Percentiles rank a stretch among this genome's conserved stretches.
These are phyloP conservation scores for Eulacestoma nigropectus DNA, from an alignment of 2,113 vertebrate genomes.

Conservation along the genomic window DNA sequence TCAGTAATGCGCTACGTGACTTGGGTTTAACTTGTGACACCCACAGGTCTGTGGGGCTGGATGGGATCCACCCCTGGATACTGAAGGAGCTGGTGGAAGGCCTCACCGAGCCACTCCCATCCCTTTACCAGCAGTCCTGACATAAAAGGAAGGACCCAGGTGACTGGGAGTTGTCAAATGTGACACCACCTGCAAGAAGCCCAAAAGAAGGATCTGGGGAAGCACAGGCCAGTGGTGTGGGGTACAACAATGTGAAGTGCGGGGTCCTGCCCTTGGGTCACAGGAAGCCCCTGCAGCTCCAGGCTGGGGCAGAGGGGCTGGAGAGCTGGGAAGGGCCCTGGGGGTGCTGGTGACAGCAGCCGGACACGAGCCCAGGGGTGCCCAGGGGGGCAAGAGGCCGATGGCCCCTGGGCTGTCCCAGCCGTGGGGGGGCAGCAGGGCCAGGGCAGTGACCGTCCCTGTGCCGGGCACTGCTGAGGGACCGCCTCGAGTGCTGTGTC, in stretches of 20 bases:
- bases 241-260: rapidly evolving
- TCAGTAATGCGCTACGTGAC: background rate
- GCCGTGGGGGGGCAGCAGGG: background rate
- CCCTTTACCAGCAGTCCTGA: background rate
- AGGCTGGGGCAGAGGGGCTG: background rate
- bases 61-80: background rate
- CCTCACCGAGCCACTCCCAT: background rate
- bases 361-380: background rate
- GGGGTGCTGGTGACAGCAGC: background rate
- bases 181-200: background rate
- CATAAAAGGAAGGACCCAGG: background rate
- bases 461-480: background rate
- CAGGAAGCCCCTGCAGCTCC: background rate
- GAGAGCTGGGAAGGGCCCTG: background rate
- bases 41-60: background rate
- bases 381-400: background rate
- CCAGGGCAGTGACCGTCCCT: background rate
- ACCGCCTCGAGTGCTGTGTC: rapidly evolving
- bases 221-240: background rate
- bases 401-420: background rate
- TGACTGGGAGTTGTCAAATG: background rate
- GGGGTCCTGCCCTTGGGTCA: background rate
- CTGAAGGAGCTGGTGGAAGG: background rate
- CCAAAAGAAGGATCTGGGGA: background rate
- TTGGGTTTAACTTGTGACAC: background rate